Conservation (phyloP, 2,113 vertebrate species). For the Clarias macrocephalus region DNA sequence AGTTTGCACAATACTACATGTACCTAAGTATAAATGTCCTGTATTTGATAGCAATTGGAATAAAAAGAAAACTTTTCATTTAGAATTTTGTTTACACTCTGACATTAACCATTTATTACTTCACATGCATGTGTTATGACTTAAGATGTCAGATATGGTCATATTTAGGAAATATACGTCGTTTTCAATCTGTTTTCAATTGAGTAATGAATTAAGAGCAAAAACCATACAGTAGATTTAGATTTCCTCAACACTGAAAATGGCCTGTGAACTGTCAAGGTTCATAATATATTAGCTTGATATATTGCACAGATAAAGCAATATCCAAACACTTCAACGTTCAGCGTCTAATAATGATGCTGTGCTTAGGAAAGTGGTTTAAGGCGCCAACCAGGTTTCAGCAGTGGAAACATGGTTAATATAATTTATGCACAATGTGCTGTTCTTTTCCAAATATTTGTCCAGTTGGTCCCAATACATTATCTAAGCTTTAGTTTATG, state of each 20-base stretch:
- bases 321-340: neutral
- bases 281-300: neutral
- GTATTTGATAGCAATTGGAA: neutral
- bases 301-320: neutral
- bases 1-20: neutral
- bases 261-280: neutral
- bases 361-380: neutral
- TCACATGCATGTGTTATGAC: neutral
- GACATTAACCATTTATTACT: neutral
- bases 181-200: neutral
- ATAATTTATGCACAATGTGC: constrained; percentile 6
- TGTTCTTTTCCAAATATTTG: constrained; percentile 25
- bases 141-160: neutral
- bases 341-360: neutral
- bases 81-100: neutral
- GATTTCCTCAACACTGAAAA: neutral
- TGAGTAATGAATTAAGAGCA: neutral
- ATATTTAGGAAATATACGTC: neutral
- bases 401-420: constrained; percentile 8
- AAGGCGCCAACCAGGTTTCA: neutral
- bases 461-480: constrained; percentile 7
- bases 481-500: constrained; percentile 18
- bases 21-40: neutral
- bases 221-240: neutral
- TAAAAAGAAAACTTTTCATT: neutral